Base-by-base conservation (phyloP, 1,140 invertebrate genomes). In the Grapholita molesta region DNA sequence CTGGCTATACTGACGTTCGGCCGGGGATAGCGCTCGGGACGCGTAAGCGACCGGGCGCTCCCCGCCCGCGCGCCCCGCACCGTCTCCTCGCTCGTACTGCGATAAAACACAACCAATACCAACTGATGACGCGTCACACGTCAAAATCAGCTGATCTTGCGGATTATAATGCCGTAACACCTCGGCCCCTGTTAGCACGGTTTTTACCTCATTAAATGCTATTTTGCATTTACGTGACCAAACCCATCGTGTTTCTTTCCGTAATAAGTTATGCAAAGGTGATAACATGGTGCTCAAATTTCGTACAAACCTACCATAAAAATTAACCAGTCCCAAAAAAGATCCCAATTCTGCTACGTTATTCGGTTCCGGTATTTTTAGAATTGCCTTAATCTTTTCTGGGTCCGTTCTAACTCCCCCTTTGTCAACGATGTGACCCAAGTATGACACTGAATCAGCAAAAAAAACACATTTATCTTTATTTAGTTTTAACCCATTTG, bases 341-440 rank as follows among this genome's bases (percentile, higher is more conserved):
- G 28, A 80, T 18, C 77, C n/a, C 23, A 92, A 70, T 30, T 83
- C 71, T 0, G 68, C 64, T 52, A 82, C 71, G 42, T 78, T 82
- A 7, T 35, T 68, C 23, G 84, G 75, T 32, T 9, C 48, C 12
- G 68, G 68, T 24, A 76, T 68, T 2, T 85, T 28, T 65, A 18
- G 32, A 52, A 64, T 69, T 0, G 33, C 68, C 4, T 25, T 57
- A 32, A 69, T 33, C 53, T 64, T 69, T 3, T 52, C 33, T 8
- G 57, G 28, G 35, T 25, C 48, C 6, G 68, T 69, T 5, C 68
- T 57, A 9, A 92, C 70, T 5, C 87, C 84, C 0, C 82, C 12
- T 64, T 74, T 73, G 55, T 70, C 55, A 30, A 92, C 80, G 2
- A 68, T 57, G 70, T 84, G 74, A 42, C 89, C 89, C 57, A 90